phyloP scores from a whole-genome alignment of 2,797 vertebrate species.

The Propithecus deckenii region DNA sequence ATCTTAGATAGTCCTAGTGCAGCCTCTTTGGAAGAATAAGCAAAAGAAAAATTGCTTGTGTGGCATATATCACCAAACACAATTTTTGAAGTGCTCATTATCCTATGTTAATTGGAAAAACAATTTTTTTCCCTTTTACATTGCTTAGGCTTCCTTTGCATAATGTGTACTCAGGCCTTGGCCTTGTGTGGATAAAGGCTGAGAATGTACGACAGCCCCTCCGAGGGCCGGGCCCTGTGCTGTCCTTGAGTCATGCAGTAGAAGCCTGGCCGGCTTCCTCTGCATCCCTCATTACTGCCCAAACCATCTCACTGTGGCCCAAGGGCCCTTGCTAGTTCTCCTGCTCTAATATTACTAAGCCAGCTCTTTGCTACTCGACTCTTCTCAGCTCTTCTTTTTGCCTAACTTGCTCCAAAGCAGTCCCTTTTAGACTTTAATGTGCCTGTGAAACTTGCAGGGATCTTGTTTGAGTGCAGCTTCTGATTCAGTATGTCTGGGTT shows the following conservation, averaged over 20 bases:
- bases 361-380: not conserved
- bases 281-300: no score
- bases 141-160: not conserved
- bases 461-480: not conserved
- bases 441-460: not conserved
- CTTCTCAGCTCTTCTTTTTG: not conserved
- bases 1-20: not conserved
- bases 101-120: not conserved
- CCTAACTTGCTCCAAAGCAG: not conserved
- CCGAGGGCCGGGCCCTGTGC: not conserved
- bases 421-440: not conserved
- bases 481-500: not conserved
- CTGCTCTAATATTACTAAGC: not conserved
- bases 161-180: not conserved
- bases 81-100: not conserved
- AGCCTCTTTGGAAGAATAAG: not conserved
- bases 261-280: not conserved
- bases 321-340: no score
- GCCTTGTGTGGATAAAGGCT: not conserved
- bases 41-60: not conserved
- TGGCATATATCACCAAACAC: not conserved
- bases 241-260: not conserved
- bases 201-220: not conserved
- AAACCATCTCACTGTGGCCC: no score
- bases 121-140: not conserved